A percentile compares a stretch with the other conserved stretches of the same genome.
Conservation (phyloP, 2,888 invertebrate genomes). For the Callyntrura guangdongensis region DNA sequence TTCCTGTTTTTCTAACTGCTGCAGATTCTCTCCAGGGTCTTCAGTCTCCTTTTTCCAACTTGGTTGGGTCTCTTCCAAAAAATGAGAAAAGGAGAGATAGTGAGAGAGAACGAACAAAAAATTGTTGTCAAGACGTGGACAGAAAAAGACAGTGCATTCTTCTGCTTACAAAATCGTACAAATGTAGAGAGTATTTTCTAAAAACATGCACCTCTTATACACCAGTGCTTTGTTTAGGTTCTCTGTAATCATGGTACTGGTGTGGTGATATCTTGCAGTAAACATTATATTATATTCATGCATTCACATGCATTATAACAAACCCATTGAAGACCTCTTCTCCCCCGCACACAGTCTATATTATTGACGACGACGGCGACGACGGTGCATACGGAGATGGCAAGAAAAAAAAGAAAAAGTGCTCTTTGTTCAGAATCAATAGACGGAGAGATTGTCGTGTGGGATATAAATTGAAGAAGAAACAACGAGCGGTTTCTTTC, state of each 20-base stretch:
- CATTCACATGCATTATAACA: constrained; percentile 15
- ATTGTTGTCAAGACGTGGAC: constrained; percentile 43
- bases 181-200: not conserved
- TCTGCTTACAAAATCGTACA: constrained; percentile 21
- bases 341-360: not conserved
- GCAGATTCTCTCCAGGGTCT: constrained; percentile 60
- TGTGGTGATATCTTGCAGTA: not conserved
- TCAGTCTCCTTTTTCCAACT: constrained; percentile 5
- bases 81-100: constrained; percentile 13
- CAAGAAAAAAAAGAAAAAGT: constrained; percentile 31
- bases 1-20: constrained; percentile 8
- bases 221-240: constrained; percentile 15
- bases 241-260: not conserved
- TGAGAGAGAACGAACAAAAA: constrained; percentile 26
- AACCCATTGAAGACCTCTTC: not conserved
- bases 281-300: not conserved
- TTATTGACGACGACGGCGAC: not conserved
- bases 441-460: constrained; percentile 77
- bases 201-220: not conserved
- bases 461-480: constrained; percentile 79
- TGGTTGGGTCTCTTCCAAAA: constrained; percentile 66
- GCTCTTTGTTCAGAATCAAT: constrained; percentile 66
- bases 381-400: constrained; percentile 10
- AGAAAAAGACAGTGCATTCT: constrained; percentile 44
- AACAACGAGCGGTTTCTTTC: constrained; percentile 69